A percentile compares a stretch with the other conserved stretches of the same genome.
phyloP scores from a whole-genome alignment of 2,113 vertebrate species.

The Hemiscyllium ocellatum region DNA sequence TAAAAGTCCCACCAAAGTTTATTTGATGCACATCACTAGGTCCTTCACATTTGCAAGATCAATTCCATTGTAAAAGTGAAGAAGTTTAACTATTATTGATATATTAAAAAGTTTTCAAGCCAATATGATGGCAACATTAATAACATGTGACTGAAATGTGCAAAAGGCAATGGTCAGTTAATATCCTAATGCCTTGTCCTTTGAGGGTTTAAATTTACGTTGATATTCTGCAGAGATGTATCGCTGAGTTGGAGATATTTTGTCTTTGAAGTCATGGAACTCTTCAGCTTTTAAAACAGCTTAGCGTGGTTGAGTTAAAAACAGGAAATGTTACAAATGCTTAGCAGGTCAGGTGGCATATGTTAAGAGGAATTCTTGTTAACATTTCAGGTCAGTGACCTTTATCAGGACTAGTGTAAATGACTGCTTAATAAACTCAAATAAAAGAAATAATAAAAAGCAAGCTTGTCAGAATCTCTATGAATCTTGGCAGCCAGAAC shows the following conservation, averaged over 20 bases:
- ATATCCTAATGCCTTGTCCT: neutral
- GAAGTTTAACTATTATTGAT: neutral
- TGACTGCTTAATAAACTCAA: neutral
- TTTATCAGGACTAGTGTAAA: neutral
- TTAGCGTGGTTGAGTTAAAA: neutral
- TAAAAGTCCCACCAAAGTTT: neutral
- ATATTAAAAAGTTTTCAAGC: neutral
- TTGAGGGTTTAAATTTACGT: neutral
- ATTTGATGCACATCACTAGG: neutral
- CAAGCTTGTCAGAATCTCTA: neutral
- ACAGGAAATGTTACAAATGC: neutral
- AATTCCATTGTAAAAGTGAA: neutral
- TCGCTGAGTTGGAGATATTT: no score
- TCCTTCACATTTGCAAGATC: neutral
- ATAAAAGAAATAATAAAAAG: neutral
- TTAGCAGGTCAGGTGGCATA: neutral
- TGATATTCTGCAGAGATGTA: neutral
- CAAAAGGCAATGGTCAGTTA: constrained; percentile 18
- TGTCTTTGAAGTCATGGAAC: neutral
- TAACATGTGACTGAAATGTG: neutral
- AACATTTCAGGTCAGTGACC: neutral
- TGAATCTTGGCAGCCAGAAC: neutral
- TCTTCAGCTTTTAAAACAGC: neutral
- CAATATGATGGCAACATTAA: neutral
- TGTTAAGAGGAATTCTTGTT: no score